A percentile compares a stretch with the other conserved stretches of the same genome.
Conservation (phyloP, 2,113 vertebrate genomes). For the Lophura nycthemera region DNA sequence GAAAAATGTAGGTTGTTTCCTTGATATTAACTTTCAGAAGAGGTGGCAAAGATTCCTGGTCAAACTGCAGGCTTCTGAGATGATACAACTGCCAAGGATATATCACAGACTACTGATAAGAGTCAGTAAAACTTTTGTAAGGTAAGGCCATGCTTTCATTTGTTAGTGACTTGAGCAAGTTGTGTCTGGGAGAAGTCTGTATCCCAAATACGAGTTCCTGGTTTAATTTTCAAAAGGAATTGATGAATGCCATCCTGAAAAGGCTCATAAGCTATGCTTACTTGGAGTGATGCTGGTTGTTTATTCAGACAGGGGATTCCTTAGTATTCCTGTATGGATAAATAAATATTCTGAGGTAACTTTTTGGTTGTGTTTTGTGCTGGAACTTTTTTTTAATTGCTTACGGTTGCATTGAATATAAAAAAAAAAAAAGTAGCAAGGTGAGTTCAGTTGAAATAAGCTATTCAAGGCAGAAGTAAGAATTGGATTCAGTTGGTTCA, state of each 20-base stretch:
- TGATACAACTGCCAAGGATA: not conserved
- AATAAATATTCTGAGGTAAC: not conserved
- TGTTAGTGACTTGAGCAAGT: not conserved
- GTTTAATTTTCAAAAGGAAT: not conserved
- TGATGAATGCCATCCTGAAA: not conserved
- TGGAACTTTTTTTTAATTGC: not conserved
- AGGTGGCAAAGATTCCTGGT: not conserved
- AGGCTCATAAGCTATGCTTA: not conserved
- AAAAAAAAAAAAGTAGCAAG: not conserved
- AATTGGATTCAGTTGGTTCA: not conserved
- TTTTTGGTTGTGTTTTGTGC: not conserved
- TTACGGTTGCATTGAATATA: not conserved
- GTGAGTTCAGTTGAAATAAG: not conserved
- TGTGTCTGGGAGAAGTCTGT: not conserved
- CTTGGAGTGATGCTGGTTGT: not conserved
- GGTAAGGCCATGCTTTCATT: not conserved
- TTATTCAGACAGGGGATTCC: not conserved
- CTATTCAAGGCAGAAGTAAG: not conserved
- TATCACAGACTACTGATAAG: not conserved
- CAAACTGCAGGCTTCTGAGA: not conserved
- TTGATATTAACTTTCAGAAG: accelerated
- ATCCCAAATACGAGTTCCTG: not conserved
- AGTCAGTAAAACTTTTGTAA: not conserved
- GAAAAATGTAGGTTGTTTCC: not conserved
- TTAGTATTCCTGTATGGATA: not conserved